Percentiles rank a stretch among this genome's conserved stretches.
These are phyloP conservation scores for Trididemnum clinides DNA, from an alignment of 23 tunicate genomes.

Conservation along the genomic window DNA sequence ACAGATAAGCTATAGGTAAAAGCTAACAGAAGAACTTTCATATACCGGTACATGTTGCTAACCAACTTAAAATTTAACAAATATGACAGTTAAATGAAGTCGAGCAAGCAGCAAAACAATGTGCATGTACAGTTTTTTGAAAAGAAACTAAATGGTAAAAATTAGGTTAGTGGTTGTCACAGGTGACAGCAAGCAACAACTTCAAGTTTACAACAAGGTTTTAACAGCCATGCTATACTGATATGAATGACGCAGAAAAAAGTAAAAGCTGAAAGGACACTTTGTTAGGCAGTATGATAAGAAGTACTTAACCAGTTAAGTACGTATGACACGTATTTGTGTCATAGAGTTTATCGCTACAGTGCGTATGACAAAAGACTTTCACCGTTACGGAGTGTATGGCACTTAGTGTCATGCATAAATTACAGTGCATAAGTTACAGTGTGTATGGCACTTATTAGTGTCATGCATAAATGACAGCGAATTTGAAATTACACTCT, in stretches of 20 bases:
- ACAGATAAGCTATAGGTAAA: too few species aligned
- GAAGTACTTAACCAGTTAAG: slow-evolving; percentile 47
- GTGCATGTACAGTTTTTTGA: slow-evolving; percentile 4
- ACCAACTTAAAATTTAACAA: neutral
- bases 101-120: slow-evolving; percentile 22
- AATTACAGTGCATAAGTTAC: too few species aligned
- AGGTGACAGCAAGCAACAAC: neutral
- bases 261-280: slow-evolving; percentile 45
- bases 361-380: too few species aligned
- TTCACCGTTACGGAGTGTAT: too few species aligned
- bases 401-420: too few species aligned
- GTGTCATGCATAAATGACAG: too few species aligned
- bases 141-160: neutral
- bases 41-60: too few species aligned
- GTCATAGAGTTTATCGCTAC: too few species aligned
- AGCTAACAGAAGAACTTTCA: too few species aligned
- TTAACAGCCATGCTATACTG: slow-evolving; percentile 15
- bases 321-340: too few species aligned
- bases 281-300: slow-evolving; percentile 63
- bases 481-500: too few species aligned
- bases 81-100: slow-evolving; percentile 14
- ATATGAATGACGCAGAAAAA: slow-evolving; percentile 3
- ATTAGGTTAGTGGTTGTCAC: neutral
- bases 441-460: too few species aligned
- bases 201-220: slow-evolving; percentile 20